A percentile compares a stretch with the other conserved stretches of the same genome.
Conservation (phyloP, 1,140 invertebrate species). For the Dolichoris vasculosae region DNA sequence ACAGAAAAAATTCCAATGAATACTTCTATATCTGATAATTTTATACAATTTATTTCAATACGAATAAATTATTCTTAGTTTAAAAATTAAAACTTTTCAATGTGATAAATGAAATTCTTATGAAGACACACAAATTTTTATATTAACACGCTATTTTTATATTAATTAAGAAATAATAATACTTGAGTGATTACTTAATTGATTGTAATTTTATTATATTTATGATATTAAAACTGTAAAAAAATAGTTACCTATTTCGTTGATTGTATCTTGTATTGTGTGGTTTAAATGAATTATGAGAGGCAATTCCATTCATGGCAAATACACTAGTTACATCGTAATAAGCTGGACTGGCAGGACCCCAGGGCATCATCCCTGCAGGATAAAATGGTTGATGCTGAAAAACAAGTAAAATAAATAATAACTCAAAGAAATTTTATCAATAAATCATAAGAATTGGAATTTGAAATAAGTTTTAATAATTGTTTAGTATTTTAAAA, state of each 20-base stretch:
- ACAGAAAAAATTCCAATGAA: no score
- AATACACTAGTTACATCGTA: slow-evolving; percentile 84
- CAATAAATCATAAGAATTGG: background rate
- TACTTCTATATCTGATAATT: no score
- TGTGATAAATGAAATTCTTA: no score
- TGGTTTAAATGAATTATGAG: slow-evolving; percentile 79
- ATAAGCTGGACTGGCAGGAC: slow-evolving; percentile 77
- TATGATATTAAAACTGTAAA: background rate
- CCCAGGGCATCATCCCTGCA: slow-evolving; percentile 78
- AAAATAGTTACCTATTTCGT: slow-evolving; percentile 65
- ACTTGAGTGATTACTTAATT: no score
- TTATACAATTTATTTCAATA: no score
- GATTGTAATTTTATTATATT: no score
- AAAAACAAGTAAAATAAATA: slow-evolving; percentile 49
- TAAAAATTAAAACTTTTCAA: no score
- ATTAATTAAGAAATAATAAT: no score
- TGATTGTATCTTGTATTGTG: slow-evolving; percentile 72
- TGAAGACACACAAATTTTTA: no score
- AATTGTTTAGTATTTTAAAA: background rate
- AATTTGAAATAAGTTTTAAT: slow-evolving; percentile 4
- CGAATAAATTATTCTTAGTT: no score
- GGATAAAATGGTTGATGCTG: slow-evolving; percentile 78
- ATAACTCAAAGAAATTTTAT: background rate
- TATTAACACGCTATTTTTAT: no score
- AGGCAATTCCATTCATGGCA: slow-evolving; percentile 83